A percentile compares a stretch with the other conserved stretches of the same genome.
Evolutionary conservation across 2,888 invertebrate species (phyloP).

Genomic region (Drosophila neotestacea): DNA sequence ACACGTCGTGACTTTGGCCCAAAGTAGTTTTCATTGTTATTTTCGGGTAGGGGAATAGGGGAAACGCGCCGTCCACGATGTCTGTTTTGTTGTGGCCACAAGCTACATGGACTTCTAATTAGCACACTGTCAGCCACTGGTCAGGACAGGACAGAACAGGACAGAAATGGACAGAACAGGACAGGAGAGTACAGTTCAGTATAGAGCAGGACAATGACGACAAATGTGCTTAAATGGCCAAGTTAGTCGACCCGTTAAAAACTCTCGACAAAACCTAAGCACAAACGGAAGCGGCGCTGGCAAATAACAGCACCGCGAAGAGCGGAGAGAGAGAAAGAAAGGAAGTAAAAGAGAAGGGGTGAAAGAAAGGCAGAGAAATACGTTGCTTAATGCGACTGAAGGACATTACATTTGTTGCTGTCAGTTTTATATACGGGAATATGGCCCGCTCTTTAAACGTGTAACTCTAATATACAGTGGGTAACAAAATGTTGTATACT

Average conservation of each 20-base stretch:
- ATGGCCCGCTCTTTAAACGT: slow-evolving; percentile 21
- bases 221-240: slow-evolving; percentile 81
- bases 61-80: slow-evolving; percentile 36
- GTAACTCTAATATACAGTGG: slow-evolving; percentile 35
- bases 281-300: slow-evolving; percentile 58
- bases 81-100: slow-evolving; percentile 80
- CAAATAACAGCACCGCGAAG: slow-evolving; percentile 44
- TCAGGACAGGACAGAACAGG: slow-evolving; percentile 28
- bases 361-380: not conserved
- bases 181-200: not conserved
- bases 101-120: slow-evolving; percentile 82
- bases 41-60: not conserved
- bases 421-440: slow-evolving; percentile 45
- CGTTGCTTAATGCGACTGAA: slow-evolving; percentile 57
- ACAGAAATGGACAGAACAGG: slow-evolving; percentile 15
- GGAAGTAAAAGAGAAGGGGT: not conserved
- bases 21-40: slow-evolving; percentile 80
- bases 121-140: slow-evolving; percentile 77
- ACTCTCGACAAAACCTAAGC: slow-evolving; percentile 67
- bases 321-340: not conserved
- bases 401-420: slow-evolving; percentile 63
- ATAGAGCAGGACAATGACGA: slow-evolving; percentile 63
- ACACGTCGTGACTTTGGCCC: slow-evolving; percentile 70
- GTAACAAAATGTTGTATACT: slow-evolving; percentile 1
- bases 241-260: slow-evolving; percentile 75